Evolutionary conservation across 2,888 invertebrate species (phyloP).

Genomic region (Pollenia labialis): DNA sequence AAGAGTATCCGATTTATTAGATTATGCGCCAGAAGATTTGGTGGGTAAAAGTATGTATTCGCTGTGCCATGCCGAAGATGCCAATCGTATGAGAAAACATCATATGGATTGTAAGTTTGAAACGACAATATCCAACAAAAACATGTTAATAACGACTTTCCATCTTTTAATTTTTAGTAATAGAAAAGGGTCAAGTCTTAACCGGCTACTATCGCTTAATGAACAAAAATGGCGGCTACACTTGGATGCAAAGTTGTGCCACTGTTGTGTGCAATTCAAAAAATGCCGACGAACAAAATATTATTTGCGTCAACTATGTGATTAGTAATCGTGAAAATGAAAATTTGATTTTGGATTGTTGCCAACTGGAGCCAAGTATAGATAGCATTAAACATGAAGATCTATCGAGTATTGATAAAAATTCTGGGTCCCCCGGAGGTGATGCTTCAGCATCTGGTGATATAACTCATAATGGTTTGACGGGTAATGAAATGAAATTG

Average conservation of each 20-base stretch:
- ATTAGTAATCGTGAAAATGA: conserved; percentile 90
- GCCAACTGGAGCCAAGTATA: conserved; percentile 93
- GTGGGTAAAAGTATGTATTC: conserved; percentile 97
- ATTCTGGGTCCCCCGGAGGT: conserved; percentile 95
- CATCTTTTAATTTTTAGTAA: conserved; percentile 87
- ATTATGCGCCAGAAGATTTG: conserved; percentile 96
- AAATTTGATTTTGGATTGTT: conserved; percentile 96
- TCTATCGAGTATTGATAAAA: conserved; percentile 88
- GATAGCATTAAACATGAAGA: conserved; percentile 92
- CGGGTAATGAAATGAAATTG: conserved; percentile 81
- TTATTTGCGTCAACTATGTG: conserved; percentile 98
- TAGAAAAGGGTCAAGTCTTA: conserved; percentile 97
- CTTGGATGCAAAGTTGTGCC: conserved; percentile 98
- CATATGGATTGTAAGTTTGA: conserved; percentile 97
- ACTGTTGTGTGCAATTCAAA: conserved; percentile 98
- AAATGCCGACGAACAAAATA: conserved; percentile 98
- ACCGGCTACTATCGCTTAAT: conserved; percentile 98
- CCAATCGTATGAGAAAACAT: conserved; percentile 95
- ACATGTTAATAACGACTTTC: background rate
- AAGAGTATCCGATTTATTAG: conserved; percentile 96
- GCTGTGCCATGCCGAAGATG: conserved; percentile 97
- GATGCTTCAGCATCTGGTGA: conserved; percentile 85
- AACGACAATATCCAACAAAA: background rate
- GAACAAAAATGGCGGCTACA: conserved; percentile 98
- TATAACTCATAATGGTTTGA: conserved; percentile 73